phyloP scores from a whole-genome alignment of 1,140 invertebrate species.

The Meloidogyne hapla region DNA sequence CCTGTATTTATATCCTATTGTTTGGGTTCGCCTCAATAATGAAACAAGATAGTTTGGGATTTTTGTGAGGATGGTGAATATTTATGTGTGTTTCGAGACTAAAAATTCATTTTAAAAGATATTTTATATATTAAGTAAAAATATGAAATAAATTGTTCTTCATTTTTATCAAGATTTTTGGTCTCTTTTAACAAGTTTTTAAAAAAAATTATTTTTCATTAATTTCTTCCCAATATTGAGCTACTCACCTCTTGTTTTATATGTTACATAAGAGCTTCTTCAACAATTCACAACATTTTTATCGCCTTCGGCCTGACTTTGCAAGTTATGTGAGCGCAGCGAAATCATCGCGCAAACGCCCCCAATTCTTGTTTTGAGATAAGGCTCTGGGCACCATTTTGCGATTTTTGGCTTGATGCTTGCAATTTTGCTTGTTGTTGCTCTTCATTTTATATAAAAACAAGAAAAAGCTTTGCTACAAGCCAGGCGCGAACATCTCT shows the following conservation, averaged over 20 bases:
- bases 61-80: too few species aligned
- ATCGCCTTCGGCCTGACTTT: slow-evolving; percentile 4
- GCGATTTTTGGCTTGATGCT: slow-evolving; percentile 1
- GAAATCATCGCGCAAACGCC: neutral
- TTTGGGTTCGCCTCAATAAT: too few species aligned
- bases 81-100: too few species aligned
- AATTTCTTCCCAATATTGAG: too few species aligned
- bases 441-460: neutral
- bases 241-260: neutral
- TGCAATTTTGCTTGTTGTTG: neutral
- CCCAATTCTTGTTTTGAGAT: neutral
- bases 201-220: too few species aligned
- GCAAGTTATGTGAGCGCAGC: neutral
- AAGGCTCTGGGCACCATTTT: slow-evolving; percentile 4
- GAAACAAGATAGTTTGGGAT: too few species aligned
- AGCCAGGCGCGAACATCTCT: neutral
- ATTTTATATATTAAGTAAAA: too few species aligned
- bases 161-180: too few species aligned
- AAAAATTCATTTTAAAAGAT: too few species aligned
- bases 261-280: neutral
- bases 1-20: too few species aligned
- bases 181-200: too few species aligned
- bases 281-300: neutral
- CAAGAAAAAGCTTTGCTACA: neutral
- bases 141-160: too few species aligned